These are phyloP conservation scores for Champsocephalus gunnari DNA, from an alignment of 2,797 vertebrate genomes.

Conservation along the genomic window DNA sequence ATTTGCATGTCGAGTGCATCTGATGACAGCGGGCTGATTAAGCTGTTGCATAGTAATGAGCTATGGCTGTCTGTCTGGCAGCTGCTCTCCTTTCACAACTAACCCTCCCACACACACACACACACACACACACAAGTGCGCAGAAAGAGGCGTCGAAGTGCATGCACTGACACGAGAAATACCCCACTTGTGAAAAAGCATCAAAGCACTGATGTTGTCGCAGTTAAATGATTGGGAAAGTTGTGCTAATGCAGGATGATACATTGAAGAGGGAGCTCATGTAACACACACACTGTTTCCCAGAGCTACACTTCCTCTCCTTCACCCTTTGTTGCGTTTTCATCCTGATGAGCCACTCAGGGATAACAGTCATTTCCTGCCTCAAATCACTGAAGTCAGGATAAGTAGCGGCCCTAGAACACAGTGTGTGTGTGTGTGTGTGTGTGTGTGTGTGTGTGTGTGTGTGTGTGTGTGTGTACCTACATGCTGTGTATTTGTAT, in stretches of 20 bases:
- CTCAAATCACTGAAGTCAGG: slow-evolving; percentile 55
- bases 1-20: slow-evolving; percentile 76
- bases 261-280: slow-evolving; percentile 48
- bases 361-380: slow-evolving; percentile 73
- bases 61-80: slow-evolving; percentile 84
- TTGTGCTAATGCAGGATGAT: slow-evolving; percentile 47
- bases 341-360: slow-evolving; percentile 64
- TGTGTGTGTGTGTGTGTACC: background rate
- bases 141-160: slow-evolving; percentile 24
- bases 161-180: slow-evolving; percentile 19
- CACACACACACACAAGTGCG: slow-evolving; percentile 27
- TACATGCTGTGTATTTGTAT: background rate
- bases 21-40: slow-evolving; percentile 85
- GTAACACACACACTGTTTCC: slow-evolving; percentile 34
- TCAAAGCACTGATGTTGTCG: slow-evolving; percentile 40
- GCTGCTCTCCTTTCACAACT: slow-evolving; percentile 82
- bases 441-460: background rate
- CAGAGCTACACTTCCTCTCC: slow-evolving; percentile 51
- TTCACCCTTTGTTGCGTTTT: slow-evolving; percentile 67
- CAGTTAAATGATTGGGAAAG: slow-evolving; percentile 56
- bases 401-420: slow-evolving; percentile 48
- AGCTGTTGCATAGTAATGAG: slow-evolving; percentile 88
- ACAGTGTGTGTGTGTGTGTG: slow-evolving; percentile 12
- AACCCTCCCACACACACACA: slow-evolving; percentile 64
- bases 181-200: slow-evolving; percentile 42